Conservation (phyloP, 2,888 invertebrate genomes). For the Drosophila ustulata region DNA sequence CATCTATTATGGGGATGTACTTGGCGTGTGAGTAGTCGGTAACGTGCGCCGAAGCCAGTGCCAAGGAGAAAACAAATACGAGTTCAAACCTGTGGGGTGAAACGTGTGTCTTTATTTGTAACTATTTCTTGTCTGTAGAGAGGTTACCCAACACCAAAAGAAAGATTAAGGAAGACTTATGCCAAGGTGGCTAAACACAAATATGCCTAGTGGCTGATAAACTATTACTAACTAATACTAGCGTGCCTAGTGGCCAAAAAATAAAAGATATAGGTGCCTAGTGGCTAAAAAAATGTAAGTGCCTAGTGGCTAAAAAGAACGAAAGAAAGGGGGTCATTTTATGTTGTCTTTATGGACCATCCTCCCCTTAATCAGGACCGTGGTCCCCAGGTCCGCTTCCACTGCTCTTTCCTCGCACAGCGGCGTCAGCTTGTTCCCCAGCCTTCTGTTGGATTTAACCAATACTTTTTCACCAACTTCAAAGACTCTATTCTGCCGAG, state of each 20-base stretch:
- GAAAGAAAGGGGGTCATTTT: slow-evolving; percentile 11
- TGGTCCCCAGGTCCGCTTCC: slow-evolving; percentile 25
- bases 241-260: too few species aligned
- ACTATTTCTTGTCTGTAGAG: background rate
- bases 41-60: background rate
- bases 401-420: slow-evolving; percentile 18
- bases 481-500: slow-evolving; percentile 23
- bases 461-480: slow-evolving; percentile 17
- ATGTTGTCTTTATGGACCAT: slow-evolving; percentile 29
- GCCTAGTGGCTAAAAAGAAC: background rate
- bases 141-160: background rate
- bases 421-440: slow-evolving; percentile 30
- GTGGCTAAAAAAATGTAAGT: background rate
- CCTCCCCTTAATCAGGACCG: slow-evolving; percentile 27
- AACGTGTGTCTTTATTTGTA: slow-evolving; percentile 6
- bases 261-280: background rate
- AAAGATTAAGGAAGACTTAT: background rate
- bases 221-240: too few species aligned
- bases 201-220: background rate
- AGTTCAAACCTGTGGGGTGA: background rate
- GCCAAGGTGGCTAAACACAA: background rate
- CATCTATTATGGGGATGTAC: slow-evolving; percentile 2
- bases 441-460: slow-evolving; percentile 21
- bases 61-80: background rate
- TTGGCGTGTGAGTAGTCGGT: slow-evolving; percentile 24